Percentiles rank a stretch among this genome's conserved stretches.
These are phyloP conservation scores for Lasioglossum figueresi DNA, from an alignment of 2,888 invertebrate species.

Conservation along the genomic window DNA sequence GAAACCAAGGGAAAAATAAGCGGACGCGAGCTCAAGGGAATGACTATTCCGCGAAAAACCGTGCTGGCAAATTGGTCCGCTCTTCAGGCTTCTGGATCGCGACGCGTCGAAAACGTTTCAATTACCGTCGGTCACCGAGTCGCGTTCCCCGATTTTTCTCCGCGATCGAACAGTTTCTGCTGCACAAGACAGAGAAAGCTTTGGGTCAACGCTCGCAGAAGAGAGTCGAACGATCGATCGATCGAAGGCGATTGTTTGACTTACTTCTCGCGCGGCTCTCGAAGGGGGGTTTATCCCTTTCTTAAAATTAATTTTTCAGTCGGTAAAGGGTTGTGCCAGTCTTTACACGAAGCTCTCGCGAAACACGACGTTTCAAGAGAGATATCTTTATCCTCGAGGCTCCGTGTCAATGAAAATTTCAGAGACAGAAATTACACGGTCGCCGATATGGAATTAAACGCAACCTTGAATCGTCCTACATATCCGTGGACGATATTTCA, in stretches of 20 bases:
- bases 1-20: conserved; percentile 2
- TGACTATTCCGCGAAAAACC: conserved; percentile 24
- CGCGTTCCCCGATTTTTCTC: neutral
- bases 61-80: conserved; percentile 38
- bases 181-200: conserved; percentile 1
- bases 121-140: neutral
- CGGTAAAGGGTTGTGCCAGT: neutral
- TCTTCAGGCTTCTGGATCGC: conserved; percentile 16
- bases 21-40: conserved; percentile 2
- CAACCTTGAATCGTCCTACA: neutral
- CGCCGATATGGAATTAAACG: neutral
- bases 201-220: neutral
- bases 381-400: neutral
- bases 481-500: neutral
- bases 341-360: neutral
- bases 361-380: neutral
- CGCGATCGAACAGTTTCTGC: neutral
- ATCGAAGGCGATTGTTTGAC: neutral
- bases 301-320: neutral
- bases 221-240: neutral
- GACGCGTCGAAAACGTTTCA: neutral
- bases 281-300: neutral
- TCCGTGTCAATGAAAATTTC: neutral
- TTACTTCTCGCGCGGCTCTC: neutral
- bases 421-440: neutral